phyloP scores from a whole-genome alignment of 1,140 invertebrate genomes.

The Armadillidium nasatum region DNA sequence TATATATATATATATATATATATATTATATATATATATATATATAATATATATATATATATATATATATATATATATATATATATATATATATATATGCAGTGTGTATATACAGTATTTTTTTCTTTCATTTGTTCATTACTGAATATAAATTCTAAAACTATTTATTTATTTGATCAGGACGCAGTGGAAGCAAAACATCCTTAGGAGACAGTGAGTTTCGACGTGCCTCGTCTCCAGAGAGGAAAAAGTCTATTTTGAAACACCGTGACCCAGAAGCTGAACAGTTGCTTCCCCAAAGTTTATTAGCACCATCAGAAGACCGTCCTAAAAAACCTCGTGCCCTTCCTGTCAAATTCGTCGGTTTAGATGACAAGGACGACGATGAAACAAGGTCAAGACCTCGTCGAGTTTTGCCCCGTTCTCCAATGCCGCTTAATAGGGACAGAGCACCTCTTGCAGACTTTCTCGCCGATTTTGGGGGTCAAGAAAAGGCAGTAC shows the following conservation, averaged over 20 bases:
- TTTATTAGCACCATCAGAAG: slow-evolving; percentile 28
- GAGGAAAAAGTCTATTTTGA: slow-evolving; percentile 68
- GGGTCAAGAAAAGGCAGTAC: slow-evolving; percentile 52
- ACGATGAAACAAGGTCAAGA: slow-evolving; percentile 39
- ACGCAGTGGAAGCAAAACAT: slow-evolving; percentile 61
- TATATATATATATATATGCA: not conserved
- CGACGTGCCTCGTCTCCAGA: slow-evolving; percentile 60
- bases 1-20: not conserved
- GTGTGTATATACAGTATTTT: no score
- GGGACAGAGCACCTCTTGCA: slow-evolving; percentile 33
- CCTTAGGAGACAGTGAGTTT: slow-evolving; percentile 63
- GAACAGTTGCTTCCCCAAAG: slow-evolving; percentile 66
- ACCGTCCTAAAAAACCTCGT: slow-evolving; percentile 45
- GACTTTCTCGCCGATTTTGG: slow-evolving; percentile 43
- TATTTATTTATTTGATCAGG: slow-evolving; percentile 50
- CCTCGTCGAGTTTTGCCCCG: slow-evolving; percentile 39
- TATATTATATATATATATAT: slow-evolving; percentile 1
- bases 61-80: not conserved
- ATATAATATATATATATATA: not conserved
- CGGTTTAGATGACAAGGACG: slow-evolving; percentile 47
- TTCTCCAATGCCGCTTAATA: slow-evolving; percentile 34
- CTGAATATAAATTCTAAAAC: no score
- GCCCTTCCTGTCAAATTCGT: slow-evolving; percentile 52
- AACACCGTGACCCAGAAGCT: slow-evolving; percentile 68
- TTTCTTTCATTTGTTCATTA: no score